Evolutionary conservation across 2,113 vertebrate species (phyloP), one percentile per base, ranked within the genome.

Genomic region (Crotophaga sulcirostris): DNA sequence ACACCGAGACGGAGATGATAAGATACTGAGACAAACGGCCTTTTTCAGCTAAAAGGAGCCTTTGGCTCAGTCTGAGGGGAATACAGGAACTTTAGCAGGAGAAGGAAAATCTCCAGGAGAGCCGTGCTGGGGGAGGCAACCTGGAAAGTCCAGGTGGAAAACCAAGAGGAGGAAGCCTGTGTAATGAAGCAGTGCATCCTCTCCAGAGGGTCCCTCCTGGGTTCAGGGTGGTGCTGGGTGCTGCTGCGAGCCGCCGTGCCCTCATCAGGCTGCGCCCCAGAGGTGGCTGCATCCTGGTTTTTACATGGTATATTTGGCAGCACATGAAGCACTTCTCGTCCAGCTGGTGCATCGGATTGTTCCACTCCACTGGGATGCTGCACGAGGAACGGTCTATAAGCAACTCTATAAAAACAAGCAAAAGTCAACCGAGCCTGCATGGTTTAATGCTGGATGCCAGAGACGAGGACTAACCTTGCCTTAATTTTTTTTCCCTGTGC

Each of bases 181-280:
- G 79, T 78, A 47, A 42, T 20, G 94, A 64, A 63, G 56, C 63
- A 83, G 88, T 7, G 89, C 77, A 74, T 90, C 60, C 76, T 63
- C 62, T 56, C 25, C 10, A 67, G 66, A 18, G 24, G 72, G 60
- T 87, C 34, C 55, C 67, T 85, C 72, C 49, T 17, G 68, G 91
- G 84, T 63, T 91, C 81, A 52, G 84, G 94, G 89, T 91, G 90
- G 73, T 87, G 87, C 81, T 84, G 84, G 94, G 89, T 91, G 90
- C 73, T 87, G 87, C 81, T 84, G 44, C 4, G 24, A 92, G 89
- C 25, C 0, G 2, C 84, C 38, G 1, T 36, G 89, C 1, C 5
- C 66, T 55, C 81, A 73, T 78, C 74, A 73, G 93, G 62, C 94
- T 93, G 87, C 55, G 33, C 31, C 74, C 69, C 84, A 25, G 96